Percentiles rank a stretch among this genome's conserved stretches.
Conservation (phyloP, 2,888 invertebrate genomes). For the Drosophila hamatofila region DNA sequence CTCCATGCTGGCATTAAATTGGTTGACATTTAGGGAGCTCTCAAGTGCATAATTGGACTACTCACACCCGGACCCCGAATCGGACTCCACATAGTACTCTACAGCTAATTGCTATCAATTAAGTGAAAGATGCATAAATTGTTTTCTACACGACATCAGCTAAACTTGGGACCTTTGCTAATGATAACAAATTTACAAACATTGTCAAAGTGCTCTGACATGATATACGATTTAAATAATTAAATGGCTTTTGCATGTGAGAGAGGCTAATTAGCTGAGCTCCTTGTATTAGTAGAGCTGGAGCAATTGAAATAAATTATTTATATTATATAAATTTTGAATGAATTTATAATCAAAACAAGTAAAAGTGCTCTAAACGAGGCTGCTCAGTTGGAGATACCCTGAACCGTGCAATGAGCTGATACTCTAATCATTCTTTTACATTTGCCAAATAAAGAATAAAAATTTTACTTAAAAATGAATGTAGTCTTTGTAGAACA, state of each 20-base stretch:
- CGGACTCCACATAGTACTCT: background rate
- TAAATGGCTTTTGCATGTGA: background rate
- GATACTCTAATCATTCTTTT: no score
- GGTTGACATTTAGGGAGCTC: conserved; percentile 27
- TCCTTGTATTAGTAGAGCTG: background rate
- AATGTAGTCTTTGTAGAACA: no score
- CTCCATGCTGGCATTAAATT: conserved; percentile 16
- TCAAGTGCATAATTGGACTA: conserved; percentile 52
- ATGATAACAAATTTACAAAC: conserved; percentile 23
- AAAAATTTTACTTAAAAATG: no score
- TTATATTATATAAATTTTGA: background rate
- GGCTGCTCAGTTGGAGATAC: no score
- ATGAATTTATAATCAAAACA: no score
- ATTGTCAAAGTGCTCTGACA: conserved; percentile 21
- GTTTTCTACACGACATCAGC: conserved; percentile 45
- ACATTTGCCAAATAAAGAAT: no score
- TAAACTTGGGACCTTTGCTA: conserved; percentile 24
- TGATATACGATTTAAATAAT: background rate
- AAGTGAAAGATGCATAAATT: conserved; percentile 44
- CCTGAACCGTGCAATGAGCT: no score
- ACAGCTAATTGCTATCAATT: conserved; percentile 64
- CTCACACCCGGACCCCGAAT: background rate
- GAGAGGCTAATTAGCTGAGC: background rate
- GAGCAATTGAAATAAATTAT: background rate
- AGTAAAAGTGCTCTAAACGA: no score